A percentile compares a stretch with the other conserved stretches of the same genome.
Evolutionary conservation across 2,113 vertebrate species (phyloP).

Genomic region (Zootoca vivipara): DNA sequence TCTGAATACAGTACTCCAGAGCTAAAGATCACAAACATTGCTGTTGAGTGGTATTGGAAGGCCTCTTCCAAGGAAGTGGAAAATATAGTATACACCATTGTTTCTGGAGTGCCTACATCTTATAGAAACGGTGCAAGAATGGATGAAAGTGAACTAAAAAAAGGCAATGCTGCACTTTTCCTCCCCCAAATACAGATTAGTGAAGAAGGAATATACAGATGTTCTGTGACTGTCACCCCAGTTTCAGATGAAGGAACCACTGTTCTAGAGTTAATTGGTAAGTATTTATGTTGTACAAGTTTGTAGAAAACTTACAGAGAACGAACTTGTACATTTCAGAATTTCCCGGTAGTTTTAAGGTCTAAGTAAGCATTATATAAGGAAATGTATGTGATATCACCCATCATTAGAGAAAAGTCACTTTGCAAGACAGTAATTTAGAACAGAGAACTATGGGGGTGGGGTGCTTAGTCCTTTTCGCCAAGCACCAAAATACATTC

Average conservation of each 20-base stretch:
- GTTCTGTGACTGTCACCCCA: background rate
- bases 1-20: rapidly evolving
- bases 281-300: background rate
- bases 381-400: too few species aligned
- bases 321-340: background rate
- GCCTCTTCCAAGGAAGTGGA: background rate
- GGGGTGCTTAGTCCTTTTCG: too few species aligned
- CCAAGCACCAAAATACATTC: too few species aligned
- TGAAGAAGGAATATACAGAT: slow-evolving; percentile 21
- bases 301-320: background rate
- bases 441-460: too few species aligned
- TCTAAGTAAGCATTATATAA: too few species aligned
- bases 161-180: slow-evolving; percentile 11
- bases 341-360: background rate
- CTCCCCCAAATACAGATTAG: slow-evolving; percentile 36
- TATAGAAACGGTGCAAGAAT: background rate
- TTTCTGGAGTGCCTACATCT: background rate
- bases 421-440: too few species aligned
- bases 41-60: background rate
- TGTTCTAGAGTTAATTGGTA: slow-evolving; percentile 7
- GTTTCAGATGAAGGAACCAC: slow-evolving; percentile 4
- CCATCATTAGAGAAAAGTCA: too few species aligned
- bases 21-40: background rate
- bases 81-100: background rate
- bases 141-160: background rate